A percentile compares a stretch with the other conserved stretches of the same genome.
These are phyloP conservation scores for Mactromeris polynyma DNA, from an alignment of 2,888 invertebrate species.

Conservation along the genomic window DNA sequence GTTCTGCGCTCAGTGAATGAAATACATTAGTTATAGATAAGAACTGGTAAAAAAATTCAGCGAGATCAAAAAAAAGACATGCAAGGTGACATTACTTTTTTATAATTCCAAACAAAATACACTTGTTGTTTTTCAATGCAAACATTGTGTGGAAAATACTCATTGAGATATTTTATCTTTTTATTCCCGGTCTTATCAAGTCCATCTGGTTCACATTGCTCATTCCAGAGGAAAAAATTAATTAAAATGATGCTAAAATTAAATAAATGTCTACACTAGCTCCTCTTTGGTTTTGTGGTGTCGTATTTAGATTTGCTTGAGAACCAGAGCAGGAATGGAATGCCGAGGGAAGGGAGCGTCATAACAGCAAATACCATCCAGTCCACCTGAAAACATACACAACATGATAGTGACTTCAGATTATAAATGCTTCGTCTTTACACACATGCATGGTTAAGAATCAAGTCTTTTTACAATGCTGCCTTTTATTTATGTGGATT, in stretches of 20 bases:
- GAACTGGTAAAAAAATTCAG: too few relatives aligned
- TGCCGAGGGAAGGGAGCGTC: slow-evolving; percentile 97
- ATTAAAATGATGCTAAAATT: background rate
- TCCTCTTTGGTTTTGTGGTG: slow-evolving; percentile 83
- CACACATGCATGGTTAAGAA: too few relatives aligned
- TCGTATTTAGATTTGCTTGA: slow-evolving; percentile 98
- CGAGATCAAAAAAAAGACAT: too few relatives aligned
- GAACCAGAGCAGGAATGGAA: slow-evolving; percentile 97
- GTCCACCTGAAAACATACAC: slow-evolving; percentile 90
- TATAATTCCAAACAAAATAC: background rate
- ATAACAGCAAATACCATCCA: slow-evolving; percentile 99
- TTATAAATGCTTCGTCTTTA: too few relatives aligned
- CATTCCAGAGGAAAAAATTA: slow-evolving; percentile 4
- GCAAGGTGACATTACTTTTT: background rate
- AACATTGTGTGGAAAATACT: background rate
- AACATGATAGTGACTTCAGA: too few relatives aligned
- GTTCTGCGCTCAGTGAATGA: too few relatives aligned
- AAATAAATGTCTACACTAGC: slow-evolving; percentile 59
- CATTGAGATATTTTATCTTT: background rate
- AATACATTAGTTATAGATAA: too few relatives aligned
- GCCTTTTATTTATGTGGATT: too few relatives aligned
- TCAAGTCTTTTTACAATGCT: too few relatives aligned
- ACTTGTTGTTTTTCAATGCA: background rate
- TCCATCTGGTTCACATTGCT: background rate
- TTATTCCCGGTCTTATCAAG: background rate